Percentiles rank a stretch among this genome's conserved stretches.
Evolutionary conservation across 2,888 invertebrate species (phyloP).

Genomic region (Meganola albula): DNA sequence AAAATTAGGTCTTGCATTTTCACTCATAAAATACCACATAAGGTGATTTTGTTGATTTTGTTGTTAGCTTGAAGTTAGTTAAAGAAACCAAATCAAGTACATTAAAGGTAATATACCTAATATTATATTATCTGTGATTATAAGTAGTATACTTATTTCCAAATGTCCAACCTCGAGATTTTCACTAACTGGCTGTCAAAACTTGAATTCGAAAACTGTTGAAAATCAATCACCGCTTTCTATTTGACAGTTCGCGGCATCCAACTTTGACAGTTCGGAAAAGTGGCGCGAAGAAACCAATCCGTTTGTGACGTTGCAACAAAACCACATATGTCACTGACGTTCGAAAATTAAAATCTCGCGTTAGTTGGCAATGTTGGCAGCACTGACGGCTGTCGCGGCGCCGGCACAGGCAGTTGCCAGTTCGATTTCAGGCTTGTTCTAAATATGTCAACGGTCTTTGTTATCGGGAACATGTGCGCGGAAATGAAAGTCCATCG

Average conservation of each 20-base stretch:
- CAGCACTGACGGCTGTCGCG: conserved; percentile 65
- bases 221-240: conserved; percentile 57
- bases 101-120: no score
- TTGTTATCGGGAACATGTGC: conserved; percentile 72
- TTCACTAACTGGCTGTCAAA: conserved; percentile 33
- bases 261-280: conserved; percentile 61
- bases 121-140: no score
- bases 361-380: conserved; percentile 52
- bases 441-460: conserved; percentile 77
- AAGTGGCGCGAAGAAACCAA: conserved; percentile 56
- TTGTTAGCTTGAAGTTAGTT: no score
- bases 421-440: conserved; percentile 75
- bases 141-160: no score
- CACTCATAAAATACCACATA: no score
- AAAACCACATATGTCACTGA: conserved; percentile 50
- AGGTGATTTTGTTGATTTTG: no score
- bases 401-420: conserved; percentile 36
- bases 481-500: conserved; percentile 75
- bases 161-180: no score
- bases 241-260: conserved; percentile 48
- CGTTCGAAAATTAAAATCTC: conserved; percentile 75
- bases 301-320: conserved; percentile 58
- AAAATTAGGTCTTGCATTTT: no score
- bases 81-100: no score
- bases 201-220: conserved; percentile 53